phyloP scores from a whole-genome alignment of 1,140 invertebrate genomes.

The Sycophaga agraensis region DNA sequence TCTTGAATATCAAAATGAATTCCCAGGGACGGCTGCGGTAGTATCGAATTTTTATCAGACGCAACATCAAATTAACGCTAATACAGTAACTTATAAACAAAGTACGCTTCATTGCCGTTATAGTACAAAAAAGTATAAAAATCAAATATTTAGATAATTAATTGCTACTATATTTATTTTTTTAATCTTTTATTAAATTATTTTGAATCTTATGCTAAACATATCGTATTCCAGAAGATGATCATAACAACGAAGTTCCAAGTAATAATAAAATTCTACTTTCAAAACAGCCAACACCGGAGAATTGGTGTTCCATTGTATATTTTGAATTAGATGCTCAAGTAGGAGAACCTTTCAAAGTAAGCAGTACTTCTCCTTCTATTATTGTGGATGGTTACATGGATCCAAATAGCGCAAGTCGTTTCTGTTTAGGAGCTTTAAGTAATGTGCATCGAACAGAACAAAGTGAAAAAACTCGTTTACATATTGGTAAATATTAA shows the following conservation, averaged over 20 bases:
- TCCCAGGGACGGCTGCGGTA: too few relatives aligned
- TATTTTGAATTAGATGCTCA: constrained; percentile 98
- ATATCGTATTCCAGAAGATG: too few relatives aligned
- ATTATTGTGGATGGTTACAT: constrained; percentile 99
- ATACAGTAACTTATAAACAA: too few relatives aligned
- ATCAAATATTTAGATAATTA: too few relatives aligned
- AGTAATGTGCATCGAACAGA: constrained; percentile 98
- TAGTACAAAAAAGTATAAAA: too few relatives aligned
- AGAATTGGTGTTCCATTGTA: constrained; percentile 98
- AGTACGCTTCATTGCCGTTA: too few relatives aligned
- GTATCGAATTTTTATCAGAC: too few relatives aligned
- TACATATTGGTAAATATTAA: constrained; percentile 64
- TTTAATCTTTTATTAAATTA: too few relatives aligned
- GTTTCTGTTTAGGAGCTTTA: constrained; percentile 96
- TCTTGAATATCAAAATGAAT: constrained; percentile 27
- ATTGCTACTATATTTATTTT: too few relatives aligned
- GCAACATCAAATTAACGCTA: too few relatives aligned
- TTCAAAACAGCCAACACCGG: constrained; percentile 85
- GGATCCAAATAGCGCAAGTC: constrained; percentile 91
- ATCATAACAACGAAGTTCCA: too few relatives aligned
- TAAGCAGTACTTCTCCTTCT: constrained; percentile 87
- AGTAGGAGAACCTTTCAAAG: constrained; percentile 98
- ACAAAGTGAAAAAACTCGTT: constrained; percentile 79
- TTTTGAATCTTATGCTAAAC: too few relatives aligned
- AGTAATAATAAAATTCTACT: constrained; percentile 38